Percentiles rank a stretch among this genome's conserved stretches.
Evolutionary conservation across 1,140 invertebrate species (phyloP).

Genomic region (Venustaconcha ellipsiformis): DNA sequence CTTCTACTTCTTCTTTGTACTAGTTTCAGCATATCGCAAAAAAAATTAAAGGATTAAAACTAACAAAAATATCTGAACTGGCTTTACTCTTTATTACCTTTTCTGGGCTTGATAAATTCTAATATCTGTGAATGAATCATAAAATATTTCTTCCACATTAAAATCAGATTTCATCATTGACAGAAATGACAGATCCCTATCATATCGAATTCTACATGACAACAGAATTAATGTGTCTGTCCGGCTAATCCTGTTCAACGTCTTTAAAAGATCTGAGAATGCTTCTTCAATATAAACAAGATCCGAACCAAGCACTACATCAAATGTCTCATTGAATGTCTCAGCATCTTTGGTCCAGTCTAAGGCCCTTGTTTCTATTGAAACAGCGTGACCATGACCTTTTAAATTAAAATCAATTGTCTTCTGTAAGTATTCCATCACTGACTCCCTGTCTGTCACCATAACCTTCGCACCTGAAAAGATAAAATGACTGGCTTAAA

Average conservation of each 20-base stretch:
- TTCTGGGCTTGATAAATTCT: too few relatives aligned
- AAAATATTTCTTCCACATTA: conserved; percentile 45
- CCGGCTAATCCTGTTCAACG: conserved; percentile 50
- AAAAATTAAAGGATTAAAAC: too few relatives aligned
- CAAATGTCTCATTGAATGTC: conserved; percentile 40
- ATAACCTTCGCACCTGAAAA: conserved; percentile 54
- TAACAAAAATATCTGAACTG: too few relatives aligned
- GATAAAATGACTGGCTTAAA: neutral
- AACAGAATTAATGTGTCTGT: conserved; percentile 50
- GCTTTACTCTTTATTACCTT: too few relatives aligned
- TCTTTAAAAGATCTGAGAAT: conserved; percentile 58
- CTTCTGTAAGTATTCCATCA: conserved; percentile 42
- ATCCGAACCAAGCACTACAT: conserved; percentile 66
- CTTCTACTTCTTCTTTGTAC: too few relatives aligned
- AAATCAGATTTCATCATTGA: conserved; percentile 51
- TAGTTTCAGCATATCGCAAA: too few relatives aligned
- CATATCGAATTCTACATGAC: conserved; percentile 64
- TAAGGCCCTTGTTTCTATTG: conserved; percentile 22
- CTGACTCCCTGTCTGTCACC: conserved; percentile 59
- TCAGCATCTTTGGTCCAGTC: conserved; percentile 58
- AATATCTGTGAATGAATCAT: conserved; percentile 26
- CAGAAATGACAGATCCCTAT: conserved; percentile 60
- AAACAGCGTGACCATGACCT: conserved; percentile 13
- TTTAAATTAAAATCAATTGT: conserved; percentile 47
- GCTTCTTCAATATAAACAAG: conserved; percentile 67